phyloP scores from a whole-genome alignment of 2,888 invertebrate species.

The Harpalus rufipes region DNA sequence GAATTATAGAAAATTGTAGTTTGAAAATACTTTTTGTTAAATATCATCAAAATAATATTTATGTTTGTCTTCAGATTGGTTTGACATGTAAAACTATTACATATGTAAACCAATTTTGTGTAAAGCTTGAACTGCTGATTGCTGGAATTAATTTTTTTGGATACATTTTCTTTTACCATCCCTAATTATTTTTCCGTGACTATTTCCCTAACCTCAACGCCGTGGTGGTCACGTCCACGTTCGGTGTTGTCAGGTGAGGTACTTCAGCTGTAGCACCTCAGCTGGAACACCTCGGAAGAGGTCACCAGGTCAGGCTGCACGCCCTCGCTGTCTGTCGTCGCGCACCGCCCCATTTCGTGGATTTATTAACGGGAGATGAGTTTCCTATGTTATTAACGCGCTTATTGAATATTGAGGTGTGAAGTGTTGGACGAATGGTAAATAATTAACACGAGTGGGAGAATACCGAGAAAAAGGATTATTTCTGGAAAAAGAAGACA shows the following conservation, averaged over 20 bases:
- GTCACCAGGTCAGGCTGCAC: conserved; percentile 53
- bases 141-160: too few species aligned
- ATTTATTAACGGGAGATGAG: conserved; percentile 34
- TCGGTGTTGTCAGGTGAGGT: not conserved
- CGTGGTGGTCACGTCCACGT: not conserved
- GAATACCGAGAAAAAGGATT: too few species aligned
- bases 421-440: not conserved
- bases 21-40: too few species aligned
- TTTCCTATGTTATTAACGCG: conserved; percentile 50
- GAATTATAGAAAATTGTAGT: too few species aligned
- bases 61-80: too few species aligned
- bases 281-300: conserved; percentile 20
- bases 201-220: not conserved
- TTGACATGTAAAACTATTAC: too few species aligned
- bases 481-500: too few species aligned
- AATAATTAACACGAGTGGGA: not conserved
- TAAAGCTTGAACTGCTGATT: too few species aligned
- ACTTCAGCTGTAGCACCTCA: too few species aligned
- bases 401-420: conserved; percentile 6
- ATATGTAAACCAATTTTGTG: too few species aligned
- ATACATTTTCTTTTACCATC: too few species aligned
- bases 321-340: conserved; percentile 44
- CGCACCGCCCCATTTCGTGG: conserved; percentile 29
- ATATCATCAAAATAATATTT: too few species aligned
- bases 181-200: not conserved